Evolutionary conservation across 2,113 vertebrate species (phyloP), one percentile per base, ranked within the genome.

Genomic region (Procapra przewalskii): DNA sequence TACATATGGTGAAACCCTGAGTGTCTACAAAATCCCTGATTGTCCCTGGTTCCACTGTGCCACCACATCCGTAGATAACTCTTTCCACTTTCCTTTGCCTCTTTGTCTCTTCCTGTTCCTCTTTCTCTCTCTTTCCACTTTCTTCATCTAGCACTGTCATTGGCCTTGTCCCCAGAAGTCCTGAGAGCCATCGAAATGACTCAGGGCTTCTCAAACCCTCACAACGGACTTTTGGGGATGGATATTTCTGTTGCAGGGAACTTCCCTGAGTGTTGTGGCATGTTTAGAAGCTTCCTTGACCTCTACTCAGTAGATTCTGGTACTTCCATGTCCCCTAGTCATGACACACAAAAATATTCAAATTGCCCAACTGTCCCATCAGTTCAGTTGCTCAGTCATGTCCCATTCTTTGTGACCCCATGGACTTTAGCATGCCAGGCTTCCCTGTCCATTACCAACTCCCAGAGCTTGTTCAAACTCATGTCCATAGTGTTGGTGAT

Each of bases 221-320:
- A 57, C 19, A 48, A 25, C 0, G 60, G 36, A 48, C 8, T 11
- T 40, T 75, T 52, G 29, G 25, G 27, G 16, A 2, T 60, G 40
- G 50, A 31, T 4, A 27, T 48, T 6, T 17, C 27, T 14, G 4
- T 15, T 15, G 15, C 31, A 33, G 33, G 55, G 25, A 13, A 36
- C 5, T 1, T 4, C 5, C 16, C 16, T 31, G 6, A 81, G 57
- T 36, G 50, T 1, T 45, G 1, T 16, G 59, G 60, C 11, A 19
- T 57, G 11, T 15, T 86, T 6, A 50, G 36, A 4, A 33, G 27
- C 33, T n/a, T 15, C 12, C 6, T 4, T 40, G 59, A 13, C 43
- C 15, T 86, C n/a, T 19, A 50, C 19, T 79, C 50, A 71, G 9
- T 6, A 60, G 64, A 91, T 7, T 77, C 55, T 12, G 75, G 40